Base-by-base conservation (phyloP, 2,888 invertebrate genomes). In the Pristionchus fissidentatus region DNA sequence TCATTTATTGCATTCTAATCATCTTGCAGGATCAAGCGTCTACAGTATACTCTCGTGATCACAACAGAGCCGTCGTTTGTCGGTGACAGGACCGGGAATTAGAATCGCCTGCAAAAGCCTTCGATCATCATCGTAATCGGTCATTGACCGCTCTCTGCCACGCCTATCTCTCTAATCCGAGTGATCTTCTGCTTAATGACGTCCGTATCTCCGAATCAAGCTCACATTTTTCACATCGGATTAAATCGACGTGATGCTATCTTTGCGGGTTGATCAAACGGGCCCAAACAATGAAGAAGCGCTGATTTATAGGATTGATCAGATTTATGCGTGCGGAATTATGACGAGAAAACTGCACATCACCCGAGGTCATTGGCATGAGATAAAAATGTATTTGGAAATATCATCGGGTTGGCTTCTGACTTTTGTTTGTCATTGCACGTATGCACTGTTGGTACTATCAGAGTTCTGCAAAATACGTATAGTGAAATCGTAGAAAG, bases 211-310 rank as follows among this genome's bases (percentile, higher is more conserved):
- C 19, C 62, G 29, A 29, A 62, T 62, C 66, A n/a, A 66, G 8
- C n/a, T 66, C n/a, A 66, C 38, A 38, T 38, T 66, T 41, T 66
- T 66, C 38, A n/a, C n/a, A 66, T 66, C 38, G 66, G 66, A 66
- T 66, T n/a, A 66, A 66, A 35, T 19, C 66, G 15, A 66, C 66
- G 66, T 22, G 38, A 38, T 35, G n/a, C n/a, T n/a, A n/a, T n/a
- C n/a, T n/a, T n/a, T n/a, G n/a, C 29, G 66, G 66, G 66, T 66
- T 38, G 38, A n/a, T n/a, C n/a, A n/a, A n/a, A n/a, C n/a, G 38
- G 66, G 38, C n/a, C 66, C 32, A 19, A 22, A 66, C 66, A 66
- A 38, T 38, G 35, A 13, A n/a, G n/a, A n/a, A n/a, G n/a, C 32
- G 15, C 35, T 66, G 66, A 66, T 66, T 66, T 66, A 66, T 66